phyloP scores from a whole-genome alignment of 2,113 vertebrate species.

The Toxotes chatareus region DNA sequence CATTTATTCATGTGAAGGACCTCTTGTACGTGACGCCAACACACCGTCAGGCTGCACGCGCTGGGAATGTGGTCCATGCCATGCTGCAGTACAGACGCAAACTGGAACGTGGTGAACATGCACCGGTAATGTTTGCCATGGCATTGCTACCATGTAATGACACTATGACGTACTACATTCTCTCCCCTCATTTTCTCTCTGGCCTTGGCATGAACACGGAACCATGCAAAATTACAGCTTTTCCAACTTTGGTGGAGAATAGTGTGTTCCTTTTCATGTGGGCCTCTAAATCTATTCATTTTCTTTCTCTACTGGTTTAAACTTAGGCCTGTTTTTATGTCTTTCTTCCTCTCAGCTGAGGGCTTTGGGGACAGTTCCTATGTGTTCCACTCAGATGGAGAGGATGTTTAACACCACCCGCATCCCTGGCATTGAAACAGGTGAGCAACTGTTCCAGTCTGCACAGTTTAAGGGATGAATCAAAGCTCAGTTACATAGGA shows the following conservation, averaged over 20 bases:
- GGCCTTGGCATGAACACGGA: not conserved
- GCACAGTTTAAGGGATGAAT: not conserved
- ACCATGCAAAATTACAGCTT: accelerated
- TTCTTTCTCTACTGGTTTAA: not conserved
- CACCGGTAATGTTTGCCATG: slow-evolving; percentile 80
- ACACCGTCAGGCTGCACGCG: slow-evolving; percentile 88
- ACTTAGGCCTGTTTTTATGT: not conserved
- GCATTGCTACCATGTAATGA: not conserved
- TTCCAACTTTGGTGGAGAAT: not conserved
- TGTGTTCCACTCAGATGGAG: slow-evolving; percentile 95
- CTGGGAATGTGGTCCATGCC: slow-evolving; percentile 89
- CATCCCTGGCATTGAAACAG: slow-evolving; percentile 91
- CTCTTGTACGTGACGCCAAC: slow-evolving; percentile 87
- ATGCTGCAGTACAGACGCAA: slow-evolving; percentile 92
- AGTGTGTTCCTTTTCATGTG: not conserved
- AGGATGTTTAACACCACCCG: slow-evolving; percentile 96
- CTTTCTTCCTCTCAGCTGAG: slow-evolving; percentile 82
- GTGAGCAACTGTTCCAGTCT: slow-evolving; percentile 70
- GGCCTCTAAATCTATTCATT: not conserved
- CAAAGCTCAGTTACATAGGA: not conserved
- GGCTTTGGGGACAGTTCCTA: slow-evolving; percentile 91
- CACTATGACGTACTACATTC: too few relatives aligned
- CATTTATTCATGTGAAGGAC: slow-evolving; percentile 81
- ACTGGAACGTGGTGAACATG: slow-evolving; percentile 91
- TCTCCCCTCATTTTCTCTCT: not conserved